Conservation (phyloP, 2,113 vertebrate genomes). For the Paraplagusia blochii region DNA sequence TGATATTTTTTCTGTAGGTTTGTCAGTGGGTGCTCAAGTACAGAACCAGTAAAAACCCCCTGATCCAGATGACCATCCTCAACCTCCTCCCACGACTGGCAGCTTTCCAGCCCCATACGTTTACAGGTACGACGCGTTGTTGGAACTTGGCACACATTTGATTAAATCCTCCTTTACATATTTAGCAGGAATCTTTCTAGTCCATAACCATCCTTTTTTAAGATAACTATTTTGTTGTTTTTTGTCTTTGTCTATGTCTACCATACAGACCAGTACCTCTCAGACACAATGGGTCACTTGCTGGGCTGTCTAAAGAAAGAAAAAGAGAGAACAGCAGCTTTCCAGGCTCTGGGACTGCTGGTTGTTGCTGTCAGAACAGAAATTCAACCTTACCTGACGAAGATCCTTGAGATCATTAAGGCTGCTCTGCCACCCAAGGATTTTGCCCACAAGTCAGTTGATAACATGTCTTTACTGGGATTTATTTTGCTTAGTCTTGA, state of each 20-base stretch:
- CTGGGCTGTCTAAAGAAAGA: slow-evolving; percentile 94
- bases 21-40: slow-evolving; percentile 98
- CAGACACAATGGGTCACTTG: slow-evolving; percentile 95
- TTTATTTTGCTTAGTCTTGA: too few relatives aligned
- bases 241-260: slow-evolving; percentile 1
- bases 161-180: not conserved
- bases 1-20: slow-evolving; percentile 76
- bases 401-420: slow-evolving; percentile 96
- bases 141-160: not conserved
- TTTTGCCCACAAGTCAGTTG: slow-evolving; percentile 94
- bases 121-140: slow-evolving; percentile 81
- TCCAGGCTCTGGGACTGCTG: slow-evolving; percentile 93
- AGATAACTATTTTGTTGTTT: too few relatives aligned
- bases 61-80: slow-evolving; percentile 97
- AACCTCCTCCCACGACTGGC: slow-evolving; percentile 92
- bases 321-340: slow-evolving; percentile 92
- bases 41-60: slow-evolving; percentile 90
- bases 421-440: slow-evolving; percentile 95
- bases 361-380: slow-evolving; percentile 92
- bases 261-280: slow-evolving; percentile 88
- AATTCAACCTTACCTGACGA: slow-evolving; percentile 90
- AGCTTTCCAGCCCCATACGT: slow-evolving; percentile 90
- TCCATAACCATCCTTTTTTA: not conserved
- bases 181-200: not conserved
- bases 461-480: not conserved